phyloP scores from a whole-genome alignment of 35 echinoderm and acorn worm species.

The Patiria miniata region DNA sequence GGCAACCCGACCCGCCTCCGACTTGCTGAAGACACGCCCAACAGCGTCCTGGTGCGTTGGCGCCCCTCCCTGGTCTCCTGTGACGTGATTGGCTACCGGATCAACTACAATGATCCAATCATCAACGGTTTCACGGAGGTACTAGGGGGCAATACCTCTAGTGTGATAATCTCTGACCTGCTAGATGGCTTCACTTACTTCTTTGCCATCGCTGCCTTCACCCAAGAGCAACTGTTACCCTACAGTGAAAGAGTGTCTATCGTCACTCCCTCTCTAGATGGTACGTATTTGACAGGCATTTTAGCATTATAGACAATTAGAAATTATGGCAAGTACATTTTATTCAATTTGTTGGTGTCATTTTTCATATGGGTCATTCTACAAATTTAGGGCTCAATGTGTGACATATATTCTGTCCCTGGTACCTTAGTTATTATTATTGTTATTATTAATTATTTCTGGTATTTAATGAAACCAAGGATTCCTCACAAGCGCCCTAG shows the following conservation, averaged over 20 bases:
- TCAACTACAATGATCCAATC: conserved; percentile 29
- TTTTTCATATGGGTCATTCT: neutral
- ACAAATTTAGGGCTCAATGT: too few relatives aligned
- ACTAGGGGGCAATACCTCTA: conserved; percentile 41
- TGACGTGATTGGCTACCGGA: conserved; percentile 71
- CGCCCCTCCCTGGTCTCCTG: conserved; percentile 43
- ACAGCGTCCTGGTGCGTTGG: conserved; percentile 53
- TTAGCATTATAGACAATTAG: too few relatives aligned
- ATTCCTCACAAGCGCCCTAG: too few relatives aligned
- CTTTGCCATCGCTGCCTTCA: conserved; percentile 59
- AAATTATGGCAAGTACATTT: too few relatives aligned
- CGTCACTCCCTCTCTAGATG: conserved; percentile 51
- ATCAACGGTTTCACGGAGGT: conserved; percentile 33
- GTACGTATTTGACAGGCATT: conserved; percentile 19
- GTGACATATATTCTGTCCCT: too few relatives aligned
- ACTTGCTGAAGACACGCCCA: conserved; percentile 31
- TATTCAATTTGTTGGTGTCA: neutral
- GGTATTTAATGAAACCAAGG: too few relatives aligned
- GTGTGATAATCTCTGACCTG: conserved; percentile 41
- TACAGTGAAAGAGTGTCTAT: conserved; percentile 39
- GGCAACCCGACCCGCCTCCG: conserved; percentile 55
- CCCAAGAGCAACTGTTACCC: conserved; percentile 40
- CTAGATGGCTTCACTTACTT: conserved; percentile 32
- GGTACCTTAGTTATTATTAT: too few relatives aligned
- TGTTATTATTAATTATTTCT: too few relatives aligned